A percentile compares a stretch with the other conserved stretches of the same genome.
Conservation (phyloP, 92 coral and sea anemone species). For the Paragorgia papillata region DNA sequence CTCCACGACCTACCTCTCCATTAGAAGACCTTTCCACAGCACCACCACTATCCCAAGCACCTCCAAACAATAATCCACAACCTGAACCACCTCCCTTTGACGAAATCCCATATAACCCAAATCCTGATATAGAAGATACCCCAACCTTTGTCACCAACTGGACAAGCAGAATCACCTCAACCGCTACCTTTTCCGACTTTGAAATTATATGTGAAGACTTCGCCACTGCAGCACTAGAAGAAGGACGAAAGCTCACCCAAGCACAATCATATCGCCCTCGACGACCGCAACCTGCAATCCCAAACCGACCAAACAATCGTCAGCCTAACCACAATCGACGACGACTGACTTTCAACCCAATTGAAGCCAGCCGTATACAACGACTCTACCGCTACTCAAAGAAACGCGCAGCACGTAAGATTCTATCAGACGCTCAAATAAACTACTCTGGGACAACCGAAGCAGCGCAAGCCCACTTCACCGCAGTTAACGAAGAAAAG, state of each 20-base stretch:
- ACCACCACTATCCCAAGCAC: too few species aligned
- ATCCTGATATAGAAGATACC: too few species aligned
- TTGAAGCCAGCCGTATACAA: constrained; percentile 15
- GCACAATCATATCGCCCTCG: not conserved
- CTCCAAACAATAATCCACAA: too few species aligned
- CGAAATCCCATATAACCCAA: not conserved
- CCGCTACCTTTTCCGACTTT: not conserved
- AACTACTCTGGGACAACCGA: too few species aligned
- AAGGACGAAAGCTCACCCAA: not conserved
- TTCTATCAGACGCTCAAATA: too few species aligned
- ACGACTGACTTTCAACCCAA: not conserved
- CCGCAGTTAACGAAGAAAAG: not conserved
- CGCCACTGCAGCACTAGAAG: not conserved
- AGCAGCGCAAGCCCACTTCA: too few species aligned
- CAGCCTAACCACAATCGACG: not conserved
- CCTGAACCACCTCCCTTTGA: not conserved
- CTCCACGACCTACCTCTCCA: too few species aligned
- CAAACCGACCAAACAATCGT: not conserved
- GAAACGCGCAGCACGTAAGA: constrained; percentile 8
- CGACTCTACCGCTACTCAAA: constrained; percentile 2
- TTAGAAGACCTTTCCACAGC: too few species aligned
- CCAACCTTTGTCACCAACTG: not conserved
- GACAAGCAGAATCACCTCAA: not conserved
- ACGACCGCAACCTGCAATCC: not conserved
- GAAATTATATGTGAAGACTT: not conserved